Conservation (phyloP, 2,797 vertebrate genomes). For the Erethizon dorsatum region DNA sequence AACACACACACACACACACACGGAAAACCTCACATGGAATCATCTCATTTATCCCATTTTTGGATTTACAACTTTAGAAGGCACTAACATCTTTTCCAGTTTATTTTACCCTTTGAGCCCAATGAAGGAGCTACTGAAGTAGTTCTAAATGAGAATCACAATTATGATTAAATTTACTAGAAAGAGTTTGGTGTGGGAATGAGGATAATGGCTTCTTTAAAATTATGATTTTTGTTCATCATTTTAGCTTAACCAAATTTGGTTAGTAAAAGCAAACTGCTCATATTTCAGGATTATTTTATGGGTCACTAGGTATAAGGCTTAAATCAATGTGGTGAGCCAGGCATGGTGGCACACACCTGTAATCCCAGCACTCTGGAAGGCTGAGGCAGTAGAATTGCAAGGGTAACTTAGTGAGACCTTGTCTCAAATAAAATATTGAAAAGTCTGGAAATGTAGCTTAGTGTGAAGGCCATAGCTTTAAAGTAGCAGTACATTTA, state of each 20-base stretch:
- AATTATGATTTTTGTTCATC: not conserved
- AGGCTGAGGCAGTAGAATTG: no score
- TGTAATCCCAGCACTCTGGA: no score
- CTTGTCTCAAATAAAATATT: no score
- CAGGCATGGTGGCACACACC: no score
- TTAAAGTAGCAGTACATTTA: no score
- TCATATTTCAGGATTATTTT: not conserved
- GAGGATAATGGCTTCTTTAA: not conserved
- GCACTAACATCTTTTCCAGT: not conserved
- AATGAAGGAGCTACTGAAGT: not conserved
- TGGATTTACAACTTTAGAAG: not conserved
- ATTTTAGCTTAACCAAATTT: not conserved
- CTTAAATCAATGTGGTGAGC: not conserved
- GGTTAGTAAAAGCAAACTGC: conserved; percentile 2
- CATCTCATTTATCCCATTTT: not conserved
- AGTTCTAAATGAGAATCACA: not conserved
- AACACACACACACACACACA: not conserved
- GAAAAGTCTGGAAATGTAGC: no score
- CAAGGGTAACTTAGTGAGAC: no score
- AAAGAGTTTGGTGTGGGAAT: not conserved
- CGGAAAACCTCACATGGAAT: not conserved
- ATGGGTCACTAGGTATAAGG: not conserved
- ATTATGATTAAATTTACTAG: not conserved
- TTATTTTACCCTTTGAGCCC: not conserved
- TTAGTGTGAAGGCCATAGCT: no score